Evolutionary conservation across 2,888 invertebrate genomes (phyloP), one percentile per base, ranked within the genome.

Genomic region (Fragum fragum): DNA sequence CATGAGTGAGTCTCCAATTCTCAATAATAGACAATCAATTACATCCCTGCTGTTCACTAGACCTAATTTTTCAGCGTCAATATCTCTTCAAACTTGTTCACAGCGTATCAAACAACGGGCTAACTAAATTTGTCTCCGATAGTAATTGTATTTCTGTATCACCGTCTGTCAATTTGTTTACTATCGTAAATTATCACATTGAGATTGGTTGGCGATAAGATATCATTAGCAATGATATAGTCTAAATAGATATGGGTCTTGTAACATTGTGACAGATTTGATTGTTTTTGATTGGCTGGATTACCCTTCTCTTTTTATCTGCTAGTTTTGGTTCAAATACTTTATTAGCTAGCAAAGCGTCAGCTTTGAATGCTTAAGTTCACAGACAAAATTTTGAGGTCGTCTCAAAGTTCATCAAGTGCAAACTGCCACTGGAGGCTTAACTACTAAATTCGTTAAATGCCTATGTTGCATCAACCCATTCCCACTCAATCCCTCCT

Each of bases 81-180:
- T 57, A 57, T 52, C 52, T n/a, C 21, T 57, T 57, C 57, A 23
- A 21, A 57, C 2, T 26, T 47, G 21, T n/a, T 57, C 61, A 61
- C 61, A 32, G 28, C 28, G 32, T 61, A 61, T 32, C 61, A 61
- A 61, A 61, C 69, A 28, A 28, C 18, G 69, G 69, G 69, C 26
- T 69, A 69, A 69, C 69, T 69, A 47, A 69, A 69, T 69, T 69
- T 69, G 61, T 47, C 47, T 28, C 69, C 52, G 47, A 21, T 52
- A n/a, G 21, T 52, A 28, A 69, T 69, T 69, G 52, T 69, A 52
- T 68, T 66, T 55, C 53, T 55, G 59, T 18, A 61, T 61, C 18
- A 32, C 36, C 57, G 75, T 75, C 75, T 66, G 39, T 75, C 75
- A 75, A 75, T 75, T 75, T 75, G 75, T 75, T 75, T 75, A 75